These are phyloP conservation scores for Dilophus febrilis DNA, from an alignment of 2,888 invertebrate genomes.

Conservation along the genomic window DNA sequence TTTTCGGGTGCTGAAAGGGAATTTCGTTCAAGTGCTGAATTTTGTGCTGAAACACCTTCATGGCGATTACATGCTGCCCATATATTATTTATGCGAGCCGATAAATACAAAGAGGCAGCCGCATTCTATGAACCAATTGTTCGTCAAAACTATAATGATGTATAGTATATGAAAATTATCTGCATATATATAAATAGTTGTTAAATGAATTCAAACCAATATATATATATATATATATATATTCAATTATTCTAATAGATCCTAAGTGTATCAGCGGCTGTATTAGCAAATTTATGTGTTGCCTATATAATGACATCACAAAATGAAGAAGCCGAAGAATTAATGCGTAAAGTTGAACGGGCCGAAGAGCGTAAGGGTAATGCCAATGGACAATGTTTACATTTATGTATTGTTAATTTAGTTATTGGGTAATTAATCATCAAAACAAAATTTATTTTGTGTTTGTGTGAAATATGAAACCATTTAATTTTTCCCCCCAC, in stretches of 20 bases:
- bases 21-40: slow-evolving; percentile 91
- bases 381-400: slow-evolving; percentile 88
- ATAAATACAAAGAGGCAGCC: slow-evolving; percentile 93
- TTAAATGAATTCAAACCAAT: too few relatives aligned
- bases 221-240: too few relatives aligned
- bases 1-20: slow-evolving; percentile 93
- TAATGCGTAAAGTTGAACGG: slow-evolving; percentile 97
- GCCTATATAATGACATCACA: slow-evolving; percentile 98
- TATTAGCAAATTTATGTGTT: slow-evolving; percentile 94
- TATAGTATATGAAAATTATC: too few relatives aligned
- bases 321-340: slow-evolving; percentile 95
- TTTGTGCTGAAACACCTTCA: slow-evolving; percentile 90
- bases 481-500: slow-evolving; percentile 7
- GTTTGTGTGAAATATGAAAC: neutral
- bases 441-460: neutral
- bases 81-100: slow-evolving; percentile 97
- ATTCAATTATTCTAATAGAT: too few relatives aligned
- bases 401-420: slow-evolving; percentile 94
- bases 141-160: slow-evolving; percentile 81
- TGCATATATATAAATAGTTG: too few relatives aligned
- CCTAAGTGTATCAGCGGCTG: slow-evolving; percentile 89
- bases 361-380: slow-evolving; percentile 88
- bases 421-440: slow-evolving; percentile 63
- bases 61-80: slow-evolving; percentile 98
- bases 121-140: slow-evolving; percentile 97